Conservation (phyloP, 1,140 invertebrate genomes). For the Holcopasites calliopsidis region DNA sequence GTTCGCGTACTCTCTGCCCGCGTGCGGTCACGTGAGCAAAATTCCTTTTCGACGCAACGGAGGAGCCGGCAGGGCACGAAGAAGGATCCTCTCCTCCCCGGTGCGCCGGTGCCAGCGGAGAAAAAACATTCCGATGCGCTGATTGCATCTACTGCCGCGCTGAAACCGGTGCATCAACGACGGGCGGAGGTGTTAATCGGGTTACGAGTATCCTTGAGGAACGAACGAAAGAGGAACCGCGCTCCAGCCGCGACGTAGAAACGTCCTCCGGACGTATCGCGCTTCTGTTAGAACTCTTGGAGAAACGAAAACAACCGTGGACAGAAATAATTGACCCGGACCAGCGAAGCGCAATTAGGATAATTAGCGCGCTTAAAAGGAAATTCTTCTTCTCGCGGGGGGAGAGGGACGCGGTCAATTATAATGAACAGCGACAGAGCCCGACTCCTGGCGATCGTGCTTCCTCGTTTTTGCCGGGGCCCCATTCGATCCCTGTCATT, state of each 20-base stretch:
- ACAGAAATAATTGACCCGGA: background rate
- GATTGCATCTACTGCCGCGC: conserved; percentile 48
- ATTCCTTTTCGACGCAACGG: conserved; percentile 50
- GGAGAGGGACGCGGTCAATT: background rate
- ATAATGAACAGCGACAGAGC: background rate
- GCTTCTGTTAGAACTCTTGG: background rate
- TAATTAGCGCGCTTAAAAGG: background rate
- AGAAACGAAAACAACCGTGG: background rate
- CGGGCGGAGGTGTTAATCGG: conserved; percentile 30
- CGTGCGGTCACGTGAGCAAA: conserved; percentile 52
- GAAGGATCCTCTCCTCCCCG: conserved; percentile 13
- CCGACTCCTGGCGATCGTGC: background rate
- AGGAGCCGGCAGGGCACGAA: background rate
- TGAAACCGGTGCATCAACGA: conserved; percentile 23
- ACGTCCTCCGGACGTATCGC: background rate
- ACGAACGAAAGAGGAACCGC: background rate
- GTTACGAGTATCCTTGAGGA: conserved; percentile 29
- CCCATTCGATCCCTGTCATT: conserved; percentile 25
- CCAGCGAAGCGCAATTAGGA: background rate
- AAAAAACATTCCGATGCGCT: conserved; percentile 60
- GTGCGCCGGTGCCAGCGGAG: background rate
- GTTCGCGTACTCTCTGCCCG: background rate
- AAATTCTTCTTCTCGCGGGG: background rate
- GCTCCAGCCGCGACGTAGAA: background rate
- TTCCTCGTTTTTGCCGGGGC: conserved; percentile 29